Evolutionary conservation across 2,113 vertebrate genomes (phyloP).

Genomic region (Indicator indicator): DNA sequence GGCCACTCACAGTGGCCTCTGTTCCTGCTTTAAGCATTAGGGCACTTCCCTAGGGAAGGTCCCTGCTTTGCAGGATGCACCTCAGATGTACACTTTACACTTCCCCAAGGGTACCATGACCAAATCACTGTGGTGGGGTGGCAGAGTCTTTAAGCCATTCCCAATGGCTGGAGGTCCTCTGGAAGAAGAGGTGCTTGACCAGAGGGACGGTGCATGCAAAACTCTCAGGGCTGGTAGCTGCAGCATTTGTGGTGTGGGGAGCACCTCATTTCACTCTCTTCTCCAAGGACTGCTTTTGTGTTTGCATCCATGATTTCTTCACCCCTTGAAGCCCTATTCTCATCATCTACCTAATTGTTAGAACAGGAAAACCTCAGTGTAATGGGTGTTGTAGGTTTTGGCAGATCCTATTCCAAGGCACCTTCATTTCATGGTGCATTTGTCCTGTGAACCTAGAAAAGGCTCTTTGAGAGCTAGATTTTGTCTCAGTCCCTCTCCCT

Average conservation of each 20-base stretch:
- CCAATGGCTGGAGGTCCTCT: neutral
- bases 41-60: neutral
- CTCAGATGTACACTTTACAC: neutral
- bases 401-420: neutral
- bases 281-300: neutral
- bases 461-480: neutral
- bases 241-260: neutral
- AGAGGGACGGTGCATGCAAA: neutral
- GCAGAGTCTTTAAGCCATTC: neutral
- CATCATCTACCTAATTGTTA: neutral
- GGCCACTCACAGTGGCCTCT: neutral
- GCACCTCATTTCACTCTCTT: neutral
- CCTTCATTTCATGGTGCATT: neutral
- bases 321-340: neutral
- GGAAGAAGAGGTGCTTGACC: neutral
- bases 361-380: neutral
- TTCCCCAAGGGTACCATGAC: neutral
- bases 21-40: neutral
- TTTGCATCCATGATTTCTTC: neutral
- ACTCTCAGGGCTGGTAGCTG: neutral
- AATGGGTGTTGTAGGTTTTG: neutral
- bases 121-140: neutral
- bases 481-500: neutral
- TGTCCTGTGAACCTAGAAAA: neutral
- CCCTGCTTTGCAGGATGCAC: neutral